These are phyloP conservation scores for Thera obeliscata DNA, from an alignment of 2,888 invertebrate species.

Conservation along the genomic window DNA sequence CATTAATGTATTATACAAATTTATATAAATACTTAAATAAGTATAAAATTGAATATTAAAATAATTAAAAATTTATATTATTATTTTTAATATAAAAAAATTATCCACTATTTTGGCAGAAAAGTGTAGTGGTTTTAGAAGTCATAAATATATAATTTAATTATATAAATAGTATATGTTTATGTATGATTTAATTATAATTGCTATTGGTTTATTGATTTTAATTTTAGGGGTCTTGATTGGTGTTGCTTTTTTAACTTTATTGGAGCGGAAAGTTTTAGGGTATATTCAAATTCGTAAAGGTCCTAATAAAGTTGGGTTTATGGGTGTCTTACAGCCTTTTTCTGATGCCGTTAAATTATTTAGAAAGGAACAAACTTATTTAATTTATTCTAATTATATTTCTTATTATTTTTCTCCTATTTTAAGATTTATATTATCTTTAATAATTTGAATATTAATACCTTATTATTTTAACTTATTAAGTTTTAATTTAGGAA, in stretches of 20 bases:
- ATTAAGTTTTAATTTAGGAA: constrained; percentile 83
- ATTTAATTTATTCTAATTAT: constrained; percentile 85
- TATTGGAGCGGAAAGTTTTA: constrained; percentile 89
- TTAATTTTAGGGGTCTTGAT: constrained; percentile 86
- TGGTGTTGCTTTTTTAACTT: constrained; percentile 88
- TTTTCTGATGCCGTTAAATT: constrained; percentile 90
- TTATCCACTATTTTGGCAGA: constrained; percentile 86
- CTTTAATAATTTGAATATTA: constrained; percentile 84
- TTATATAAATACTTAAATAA: neutral
- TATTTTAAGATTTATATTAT: constrained; percentile 84
- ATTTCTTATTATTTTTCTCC: constrained; percentile 85
- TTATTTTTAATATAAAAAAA: constrained; percentile 21
- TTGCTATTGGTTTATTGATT: constrained; percentile 73
- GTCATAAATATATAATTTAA: constrained; percentile 82
- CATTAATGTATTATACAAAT: constrained; percentile 42
- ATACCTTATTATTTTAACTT: constrained; percentile 84
- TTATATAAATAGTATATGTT: constrained; percentile 84
- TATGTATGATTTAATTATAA: constrained; percentile 71
- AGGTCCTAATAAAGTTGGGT: constrained; percentile 88
- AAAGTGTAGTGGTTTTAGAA: constrained; percentile 89
- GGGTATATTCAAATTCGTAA: constrained; percentile 90
- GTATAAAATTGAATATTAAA: constrained; percentile 10
- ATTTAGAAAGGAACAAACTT: constrained; percentile 87
- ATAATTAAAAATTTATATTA: constrained; percentile 11
- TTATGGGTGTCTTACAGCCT: constrained; percentile 87